Base-by-base conservation (phyloP, 1,140 invertebrate species). In the Grapholita molesta region DNA sequence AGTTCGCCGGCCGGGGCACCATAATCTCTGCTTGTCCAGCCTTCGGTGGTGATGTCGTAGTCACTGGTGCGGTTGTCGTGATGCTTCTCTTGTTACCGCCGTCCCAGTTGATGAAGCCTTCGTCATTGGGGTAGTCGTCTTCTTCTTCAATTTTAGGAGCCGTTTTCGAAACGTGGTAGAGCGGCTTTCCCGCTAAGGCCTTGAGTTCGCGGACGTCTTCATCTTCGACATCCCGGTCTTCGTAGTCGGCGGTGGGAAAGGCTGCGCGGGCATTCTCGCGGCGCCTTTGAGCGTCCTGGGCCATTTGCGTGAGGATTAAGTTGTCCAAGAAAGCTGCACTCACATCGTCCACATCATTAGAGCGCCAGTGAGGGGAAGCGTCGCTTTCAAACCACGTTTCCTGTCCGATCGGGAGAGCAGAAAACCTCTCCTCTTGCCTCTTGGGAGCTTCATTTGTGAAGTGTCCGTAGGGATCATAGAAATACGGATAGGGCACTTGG, bases 251-350 rank as follows among this genome's bases (percentile, higher is more conserved):
- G 70, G 79, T 81, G 61, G 80, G 78, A 74, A 88, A 82, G 7
- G 84, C 84, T 67, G 80, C 84, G 38, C 82, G 80, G 66, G 86
- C 82, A 71, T 86, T 88, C 73, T 90, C 89, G 8, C 87, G 84
- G 12, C 92, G 91, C 30, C 85, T 81, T 67, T 92, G 76, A 35
- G 93, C 91, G 69, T 94, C 93, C 74, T 93, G 93, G 77, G 94
- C 94, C 92, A 94, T 94, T 83, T 94, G 93, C 3, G 93, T 92
- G 64, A 94, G 86, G 55, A 94, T 94, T 23, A 94, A 83, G 76
- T 94, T 94, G 68, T 94, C 93, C 28, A 95, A 83, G 81, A 94
- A 95, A 52, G 93, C 93, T 23, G 93, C 93, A 73, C 93, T 94
- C 33, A 93, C 93, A 77, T 94, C 93, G 76, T 93, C 93, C 24